phyloP scores from a whole-genome alignment of 2,888 invertebrate species.

The Torymus aiolomorphi region DNA sequence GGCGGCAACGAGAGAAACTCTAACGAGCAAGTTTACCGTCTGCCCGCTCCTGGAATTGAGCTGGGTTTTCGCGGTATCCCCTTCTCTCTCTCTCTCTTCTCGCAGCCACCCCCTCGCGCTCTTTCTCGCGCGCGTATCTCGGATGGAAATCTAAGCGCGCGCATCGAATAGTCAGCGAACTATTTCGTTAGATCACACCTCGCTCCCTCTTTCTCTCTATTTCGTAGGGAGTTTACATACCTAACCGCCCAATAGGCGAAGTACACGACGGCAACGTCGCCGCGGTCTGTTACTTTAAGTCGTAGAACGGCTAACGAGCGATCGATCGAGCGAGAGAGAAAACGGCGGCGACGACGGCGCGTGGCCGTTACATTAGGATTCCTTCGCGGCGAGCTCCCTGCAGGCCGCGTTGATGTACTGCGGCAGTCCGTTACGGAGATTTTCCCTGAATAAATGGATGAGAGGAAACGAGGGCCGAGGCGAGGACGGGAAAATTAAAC shows the following conservation, averaged over 20 bases:
- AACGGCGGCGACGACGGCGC: too few relatives aligned
- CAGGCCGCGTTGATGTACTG: too few relatives aligned
- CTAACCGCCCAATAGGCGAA: neutral
- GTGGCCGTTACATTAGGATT: neutral
- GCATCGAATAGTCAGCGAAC: conserved; percentile 64
- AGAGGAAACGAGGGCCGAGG: too few relatives aligned
- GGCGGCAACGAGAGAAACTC: conserved; percentile 48
- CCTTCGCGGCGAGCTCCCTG: too few relatives aligned
- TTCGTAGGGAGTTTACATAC: conserved; percentile 23
- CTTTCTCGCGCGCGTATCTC: conserved; percentile 41
- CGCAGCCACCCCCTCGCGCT: conserved; percentile 9
- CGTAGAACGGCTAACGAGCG: conserved; percentile 21
- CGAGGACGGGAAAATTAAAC: too few relatives aligned
- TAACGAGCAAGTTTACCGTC: conserved; percentile 59
- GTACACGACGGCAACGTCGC: neutral
- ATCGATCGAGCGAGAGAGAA: conserved; percentile 15
- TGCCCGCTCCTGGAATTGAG: conserved; percentile 47
- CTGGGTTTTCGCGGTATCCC: conserved; percentile 48
- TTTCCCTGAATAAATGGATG: too few relatives aligned
- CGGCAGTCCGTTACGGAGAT: too few relatives aligned
- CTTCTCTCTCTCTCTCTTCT: conserved; percentile 14
- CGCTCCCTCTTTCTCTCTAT: conserved; percentile 6
- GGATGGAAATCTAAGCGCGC: conserved; percentile 48
- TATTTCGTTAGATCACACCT: conserved; percentile 61
- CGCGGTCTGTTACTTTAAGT: neutral